Evolutionary conservation across 1,140 invertebrate genomes (phyloP).

Genomic region (Cydia pomonella): DNA sequence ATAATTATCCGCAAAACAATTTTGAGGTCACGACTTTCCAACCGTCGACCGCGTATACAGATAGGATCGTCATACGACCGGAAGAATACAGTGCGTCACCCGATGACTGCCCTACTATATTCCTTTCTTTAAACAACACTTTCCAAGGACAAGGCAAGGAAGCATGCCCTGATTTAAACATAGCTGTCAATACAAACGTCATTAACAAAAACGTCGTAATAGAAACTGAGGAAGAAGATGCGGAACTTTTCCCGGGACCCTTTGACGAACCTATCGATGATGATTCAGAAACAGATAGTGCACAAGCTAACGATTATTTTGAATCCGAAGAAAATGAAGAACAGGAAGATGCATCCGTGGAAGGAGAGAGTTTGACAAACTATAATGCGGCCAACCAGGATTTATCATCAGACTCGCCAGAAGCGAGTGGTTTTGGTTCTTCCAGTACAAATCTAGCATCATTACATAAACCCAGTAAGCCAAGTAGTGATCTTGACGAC

Average conservation of each 20-base stretch:
- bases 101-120: conserved; percentile 73
- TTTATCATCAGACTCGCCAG: conserved; percentile 45
- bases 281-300: conserved; percentile 51
- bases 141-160: conserved; percentile 76
- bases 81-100: conserved; percentile 68
- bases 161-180: conserved; percentile 75
- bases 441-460: conserved; percentile 52
- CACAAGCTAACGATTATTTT: conserved; percentile 57
- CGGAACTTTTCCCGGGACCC: conserved; percentile 59
- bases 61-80: conserved; percentile 72
- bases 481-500: conserved; percentile 58
- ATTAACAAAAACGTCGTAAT: conserved; percentile 72
- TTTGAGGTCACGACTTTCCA: conserved; percentile 69
- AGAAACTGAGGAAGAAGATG: conserved; percentile 67
- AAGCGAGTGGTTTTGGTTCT: conserved; percentile 40
- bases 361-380: conserved; percentile 59
- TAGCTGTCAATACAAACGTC: conserved; percentile 74
- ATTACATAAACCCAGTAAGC: conserved; percentile 50
- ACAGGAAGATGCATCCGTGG: conserved; percentile 52
- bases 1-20: conserved; percentile 48
- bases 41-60: conserved; percentile 63
- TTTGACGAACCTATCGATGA: conserved; percentile 60
- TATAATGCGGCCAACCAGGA: conserved; percentile 53
- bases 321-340: conserved; percentile 62
- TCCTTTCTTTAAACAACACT: conserved; percentile 71